A percentile compares a stretch with the other conserved stretches of the same genome.
Conservation (phyloP, 2,888 invertebrate genomes). For the Lepidochrysops patricia region DNA sequence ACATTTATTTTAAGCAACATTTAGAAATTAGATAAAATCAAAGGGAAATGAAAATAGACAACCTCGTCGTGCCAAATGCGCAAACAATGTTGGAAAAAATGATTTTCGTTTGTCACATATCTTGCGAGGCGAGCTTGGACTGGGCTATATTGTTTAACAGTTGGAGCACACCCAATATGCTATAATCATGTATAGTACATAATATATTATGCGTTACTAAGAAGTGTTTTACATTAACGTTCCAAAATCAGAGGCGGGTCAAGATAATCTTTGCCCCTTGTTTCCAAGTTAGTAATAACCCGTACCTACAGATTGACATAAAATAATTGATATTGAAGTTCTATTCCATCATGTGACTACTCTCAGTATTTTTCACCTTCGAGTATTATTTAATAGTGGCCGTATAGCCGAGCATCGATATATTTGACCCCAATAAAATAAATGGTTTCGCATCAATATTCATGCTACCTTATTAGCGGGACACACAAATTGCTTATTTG, state of each 20-base stretch:
- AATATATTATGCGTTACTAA: neutral
- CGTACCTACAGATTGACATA: neutral
- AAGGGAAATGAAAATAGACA: neutral
- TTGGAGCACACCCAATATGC: neutral
- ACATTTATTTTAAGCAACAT: neutral
- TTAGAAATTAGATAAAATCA: neutral
- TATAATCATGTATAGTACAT: neutral
- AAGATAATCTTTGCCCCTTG: too few relatives aligned
- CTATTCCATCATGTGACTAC: neutral
- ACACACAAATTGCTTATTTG: conserved; percentile 1
- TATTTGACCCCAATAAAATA: conserved; percentile 5
- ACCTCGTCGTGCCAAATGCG: neutral
- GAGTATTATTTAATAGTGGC: neutral
- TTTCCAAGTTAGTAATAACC: too few relatives aligned
- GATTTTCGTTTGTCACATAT: neutral
- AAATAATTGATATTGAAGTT: neutral
- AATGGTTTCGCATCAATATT: neutral
- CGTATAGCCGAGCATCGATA: neutral
- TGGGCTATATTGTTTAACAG: neutral
- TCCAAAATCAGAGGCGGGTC: neutral
- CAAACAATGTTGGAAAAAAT: neutral
- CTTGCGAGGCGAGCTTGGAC: neutral
- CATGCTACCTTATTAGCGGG: neutral
- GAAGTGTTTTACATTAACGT: neutral
- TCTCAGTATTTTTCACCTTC: neutral